Evolutionary conservation across 2,888 invertebrate species (phyloP).

Genomic region (Drosophila mimica): DNA sequence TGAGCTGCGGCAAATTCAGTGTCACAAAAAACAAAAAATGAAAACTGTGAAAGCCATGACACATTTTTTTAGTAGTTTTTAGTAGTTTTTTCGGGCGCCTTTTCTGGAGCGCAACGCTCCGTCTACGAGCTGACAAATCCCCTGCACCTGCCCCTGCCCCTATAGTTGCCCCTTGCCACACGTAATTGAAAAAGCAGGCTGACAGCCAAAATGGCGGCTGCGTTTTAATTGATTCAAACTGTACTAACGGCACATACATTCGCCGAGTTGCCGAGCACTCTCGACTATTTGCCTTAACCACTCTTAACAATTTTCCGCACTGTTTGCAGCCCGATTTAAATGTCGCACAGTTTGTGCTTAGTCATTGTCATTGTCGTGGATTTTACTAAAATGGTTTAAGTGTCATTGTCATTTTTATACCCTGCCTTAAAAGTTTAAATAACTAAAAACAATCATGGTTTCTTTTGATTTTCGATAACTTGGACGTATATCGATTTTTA

Average conservation of each 20-base stretch:
- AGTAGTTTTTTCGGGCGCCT: slow-evolving; percentile 28
- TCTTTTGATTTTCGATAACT: neutral
- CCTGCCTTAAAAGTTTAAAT: neutral
- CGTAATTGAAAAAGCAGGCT: slow-evolving; percentile 54
- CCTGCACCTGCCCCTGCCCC: neutral
- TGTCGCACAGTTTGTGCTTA: slow-evolving; percentile 60
- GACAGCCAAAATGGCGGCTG: slow-evolving; percentile 52
- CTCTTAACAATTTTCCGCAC: slow-evolving; percentile 52
- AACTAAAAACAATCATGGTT: neutral
- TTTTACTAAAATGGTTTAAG: slow-evolving; percentile 49
- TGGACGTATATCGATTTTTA: neutral
- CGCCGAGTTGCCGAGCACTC: slow-evolving; percentile 42
- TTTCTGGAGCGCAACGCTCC: slow-evolving; percentile 70
- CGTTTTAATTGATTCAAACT: slow-evolving; percentile 76
- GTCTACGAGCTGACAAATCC: slow-evolving; percentile 9
- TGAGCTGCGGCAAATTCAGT: slow-evolving; percentile 71
- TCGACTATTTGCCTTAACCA: slow-evolving; percentile 22
- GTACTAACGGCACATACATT: slow-evolving; percentile 67
- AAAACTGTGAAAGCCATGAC: slow-evolving; percentile 62
- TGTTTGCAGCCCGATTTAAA: slow-evolving; percentile 56
- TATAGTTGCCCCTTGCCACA: neutral
- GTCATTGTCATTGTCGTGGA: slow-evolving; percentile 64
- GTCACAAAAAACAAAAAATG: slow-evolving; percentile 40
- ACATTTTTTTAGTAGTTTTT: slow-evolving; percentile 48
- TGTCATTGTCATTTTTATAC: slow-evolving; percentile 20